Conservation (phyloP, 2,797 vertebrate species). For the Epinephelus awoara region DNA sequence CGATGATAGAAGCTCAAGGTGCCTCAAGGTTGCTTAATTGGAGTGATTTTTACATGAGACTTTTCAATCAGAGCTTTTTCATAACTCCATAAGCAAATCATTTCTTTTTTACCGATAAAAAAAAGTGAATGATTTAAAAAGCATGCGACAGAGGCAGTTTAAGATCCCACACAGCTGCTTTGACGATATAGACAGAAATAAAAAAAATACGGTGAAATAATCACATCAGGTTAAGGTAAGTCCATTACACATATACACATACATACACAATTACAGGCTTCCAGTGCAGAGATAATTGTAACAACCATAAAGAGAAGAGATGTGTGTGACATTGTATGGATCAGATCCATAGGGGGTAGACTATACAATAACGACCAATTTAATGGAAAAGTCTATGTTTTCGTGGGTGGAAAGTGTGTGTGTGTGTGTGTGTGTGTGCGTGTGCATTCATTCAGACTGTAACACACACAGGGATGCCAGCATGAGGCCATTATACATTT, state of each 20-base stretch:
- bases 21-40: constrained; percentile 46
- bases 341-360: constrained; percentile 74
- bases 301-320: constrained; percentile 62
- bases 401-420: constrained; percentile 57
- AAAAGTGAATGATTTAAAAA: constrained; percentile 3
- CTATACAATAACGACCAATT: constrained; percentile 82
- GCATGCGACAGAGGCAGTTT: neutral
- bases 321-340: constrained; percentile 70
- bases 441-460: constrained; percentile 6
- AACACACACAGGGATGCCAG: constrained; percentile 63
- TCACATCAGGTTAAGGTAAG: constrained; percentile 46
- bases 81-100: constrained; percentile 21
- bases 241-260: constrained; percentile 12
- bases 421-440: constrained; percentile 32
- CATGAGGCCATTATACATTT: constrained; percentile 67
- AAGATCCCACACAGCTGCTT: constrained; percentile 18
- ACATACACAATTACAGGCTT: constrained; percentile 62
- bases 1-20: neutral
- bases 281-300: constrained; percentile 71
- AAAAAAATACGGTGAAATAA: constrained; percentile 33
- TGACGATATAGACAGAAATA: neutral
- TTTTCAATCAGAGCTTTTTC: constrained; percentile 3
- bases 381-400: constrained; percentile 75
- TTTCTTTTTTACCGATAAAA: neutral
- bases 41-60: constrained; percentile 8